Conservation (phyloP, 2,888 invertebrate species). For the Pantelozetes paolii region DNA sequence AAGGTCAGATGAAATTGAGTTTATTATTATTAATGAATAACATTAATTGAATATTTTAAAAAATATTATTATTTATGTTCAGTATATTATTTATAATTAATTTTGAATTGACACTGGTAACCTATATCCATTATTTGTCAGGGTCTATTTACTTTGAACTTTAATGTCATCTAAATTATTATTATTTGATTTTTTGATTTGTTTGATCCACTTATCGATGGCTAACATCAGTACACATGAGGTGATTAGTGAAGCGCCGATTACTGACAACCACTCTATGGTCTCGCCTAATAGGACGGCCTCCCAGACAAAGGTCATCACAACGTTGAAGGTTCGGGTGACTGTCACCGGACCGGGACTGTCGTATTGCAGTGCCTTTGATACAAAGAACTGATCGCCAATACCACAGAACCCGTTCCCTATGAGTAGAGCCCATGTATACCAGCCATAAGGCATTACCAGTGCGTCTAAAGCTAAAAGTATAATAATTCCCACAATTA, state of each 20-base stretch:
- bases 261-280: slow-evolving; percentile 29
- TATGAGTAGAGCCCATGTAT: slow-evolving; percentile 12
- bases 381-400: slow-evolving; percentile 78
- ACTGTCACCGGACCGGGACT: slow-evolving; percentile 87
- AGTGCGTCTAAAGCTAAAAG: background rate
- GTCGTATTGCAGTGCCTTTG: slow-evolving; percentile 80
- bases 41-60: too few relatives aligned
- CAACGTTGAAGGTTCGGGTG: slow-evolving; percentile 81
- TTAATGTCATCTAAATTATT: too few relatives aligned
- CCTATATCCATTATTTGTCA: too few relatives aligned
- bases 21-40: too few relatives aligned
- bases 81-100: too few relatives aligned
- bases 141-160: too few relatives aligned
- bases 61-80: too few relatives aligned
- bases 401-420: slow-evolving; percentile 75
- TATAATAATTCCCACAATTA: slow-evolving; percentile 20
- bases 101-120: too few relatives aligned
- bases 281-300: slow-evolving; percentile 30
- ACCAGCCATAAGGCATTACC: slow-evolving; percentile 3
- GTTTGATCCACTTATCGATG: slow-evolving; percentile 31
- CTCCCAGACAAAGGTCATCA: slow-evolving; percentile 87
- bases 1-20: too few relatives aligned
- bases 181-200: background rate
- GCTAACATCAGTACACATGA: slow-evolving; percentile 37
- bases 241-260: slow-evolving; percentile 37